Evolutionary conservation across 2,888 invertebrate species (phyloP).

Genomic region (Calliphora vomitoria): DNA sequence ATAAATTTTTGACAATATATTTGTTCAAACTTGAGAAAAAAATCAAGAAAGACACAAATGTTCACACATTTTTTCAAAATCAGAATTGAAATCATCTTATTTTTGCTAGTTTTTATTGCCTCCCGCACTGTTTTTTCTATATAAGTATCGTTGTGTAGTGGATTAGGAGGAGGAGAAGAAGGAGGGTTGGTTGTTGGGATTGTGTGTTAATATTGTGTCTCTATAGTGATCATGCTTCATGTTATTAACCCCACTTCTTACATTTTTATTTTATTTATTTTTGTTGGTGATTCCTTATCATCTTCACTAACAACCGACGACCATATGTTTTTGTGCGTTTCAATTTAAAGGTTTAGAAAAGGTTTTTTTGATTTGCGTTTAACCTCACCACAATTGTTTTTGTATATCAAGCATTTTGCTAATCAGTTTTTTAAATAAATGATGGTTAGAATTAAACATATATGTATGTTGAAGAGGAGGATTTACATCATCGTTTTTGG

Average conservation of each 20-base stretch:
- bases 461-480: no score
- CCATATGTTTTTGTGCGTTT: constrained; percentile 63
- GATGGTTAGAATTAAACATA: neutral
- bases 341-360: constrained; percentile 39
- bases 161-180: neutral
- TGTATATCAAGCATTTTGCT: neutral
- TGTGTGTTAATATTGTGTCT: constrained; percentile 20
- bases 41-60: constrained; percentile 11
- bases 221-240: constrained; percentile 64
- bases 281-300: constrained; percentile 35
- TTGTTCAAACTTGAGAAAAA: no score
- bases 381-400: neutral
- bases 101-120: neutral
- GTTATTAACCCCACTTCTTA: constrained; percentile 71
- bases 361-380: neutral
- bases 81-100: neutral
- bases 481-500: neutral
- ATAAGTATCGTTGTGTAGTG: neutral
- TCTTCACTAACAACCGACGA: constrained; percentile 2
- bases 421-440: neutral
- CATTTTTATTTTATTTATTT: constrained; percentile 24
- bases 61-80: neutral
- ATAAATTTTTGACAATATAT: constrained; percentile 5
- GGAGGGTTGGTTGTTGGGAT: neutral
- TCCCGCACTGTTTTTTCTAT: neutral